These are phyloP conservation scores for Rissa tridactyla DNA, from an alignment of 2,113 vertebrate genomes.

Conservation along the genomic window DNA sequence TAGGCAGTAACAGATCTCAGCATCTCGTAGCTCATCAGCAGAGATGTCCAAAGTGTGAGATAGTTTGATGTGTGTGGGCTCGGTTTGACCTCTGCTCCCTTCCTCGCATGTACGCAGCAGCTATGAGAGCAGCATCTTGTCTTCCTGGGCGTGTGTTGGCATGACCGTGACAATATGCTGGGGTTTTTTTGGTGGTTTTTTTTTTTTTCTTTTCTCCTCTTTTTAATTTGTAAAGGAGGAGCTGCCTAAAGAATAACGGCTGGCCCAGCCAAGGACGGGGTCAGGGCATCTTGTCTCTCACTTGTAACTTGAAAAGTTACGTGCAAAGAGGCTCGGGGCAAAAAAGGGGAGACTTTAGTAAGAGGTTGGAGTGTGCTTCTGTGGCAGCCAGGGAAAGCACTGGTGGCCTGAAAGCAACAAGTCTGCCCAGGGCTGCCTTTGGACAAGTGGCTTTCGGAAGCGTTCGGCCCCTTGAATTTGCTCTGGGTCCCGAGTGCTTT, in stretches of 20 bases:
- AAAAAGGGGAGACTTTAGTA: background rate
- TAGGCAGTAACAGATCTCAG: background rate
- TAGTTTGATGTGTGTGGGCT: background rate
- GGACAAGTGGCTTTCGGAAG: background rate
- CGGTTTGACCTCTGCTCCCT: background rate
- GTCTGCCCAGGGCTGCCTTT: background rate
- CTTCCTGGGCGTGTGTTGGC: background rate
- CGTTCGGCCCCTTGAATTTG: background rate
- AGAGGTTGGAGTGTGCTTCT: background rate
- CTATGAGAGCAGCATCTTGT: background rate
- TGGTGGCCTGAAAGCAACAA: background rate
- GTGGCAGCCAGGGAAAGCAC: background rate
- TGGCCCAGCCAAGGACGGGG: too few species aligned
- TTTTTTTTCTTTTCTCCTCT: background rate
- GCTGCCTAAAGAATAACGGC: background rate
- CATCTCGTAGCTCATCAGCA: background rate
- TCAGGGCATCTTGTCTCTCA: background rate
- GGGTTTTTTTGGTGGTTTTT: background rate
- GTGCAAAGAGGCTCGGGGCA: background rate
- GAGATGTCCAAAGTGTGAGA: background rate
- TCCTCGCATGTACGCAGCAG: rapidly evolving
- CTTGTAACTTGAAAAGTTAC: background rate
- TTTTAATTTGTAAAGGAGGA: background rate
- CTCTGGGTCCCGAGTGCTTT: background rate
- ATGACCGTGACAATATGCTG: background rate